Evolutionary conservation across 2,797 vertebrate species (phyloP).

Genomic region (Pterois miles): DNA sequence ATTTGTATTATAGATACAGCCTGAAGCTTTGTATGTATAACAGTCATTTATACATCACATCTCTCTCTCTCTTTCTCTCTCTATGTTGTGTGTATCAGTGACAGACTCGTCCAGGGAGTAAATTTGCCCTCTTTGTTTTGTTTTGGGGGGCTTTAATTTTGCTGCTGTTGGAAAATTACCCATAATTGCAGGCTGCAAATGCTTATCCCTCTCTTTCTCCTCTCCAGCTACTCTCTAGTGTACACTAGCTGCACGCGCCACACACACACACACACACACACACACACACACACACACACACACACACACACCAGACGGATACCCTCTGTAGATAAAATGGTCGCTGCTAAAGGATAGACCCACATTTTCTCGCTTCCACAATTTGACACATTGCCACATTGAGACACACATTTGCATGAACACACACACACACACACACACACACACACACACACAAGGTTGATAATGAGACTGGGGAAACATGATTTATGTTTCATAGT

Average conservation of each 20-base stretch:
- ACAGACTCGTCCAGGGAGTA: constrained; percentile 77
- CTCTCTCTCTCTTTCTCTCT: constrained; percentile 8
- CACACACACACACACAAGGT: constrained; percentile 38
- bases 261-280: constrained; percentile 27
- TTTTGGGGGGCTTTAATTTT: constrained; percentile 86
- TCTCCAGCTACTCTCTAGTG: constrained; percentile 67
- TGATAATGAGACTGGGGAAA: constrained; percentile 72
- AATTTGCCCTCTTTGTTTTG: constrained; percentile 82
- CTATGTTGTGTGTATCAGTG: constrained; percentile 64
- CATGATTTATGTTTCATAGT: constrained; percentile 78
- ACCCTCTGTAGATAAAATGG: constrained; percentile 62
- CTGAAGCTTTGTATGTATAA: constrained; percentile 37
- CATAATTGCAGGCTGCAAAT: constrained; percentile 86
- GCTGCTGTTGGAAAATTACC: constrained; percentile 87
- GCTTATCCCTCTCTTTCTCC: constrained; percentile 78
- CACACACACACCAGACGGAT: constrained; percentile 35
- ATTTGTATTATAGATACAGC: constrained; percentile 67
- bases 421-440: constrained; percentile 27
- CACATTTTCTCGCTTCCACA: constrained; percentile 65
- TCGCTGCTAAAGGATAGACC: constrained; percentile 59
- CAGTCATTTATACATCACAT: too few species aligned
- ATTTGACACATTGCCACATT: constrained; percentile 24
- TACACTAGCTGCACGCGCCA: constrained; percentile 46
- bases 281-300: constrained; percentile 20
- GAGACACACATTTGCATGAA: constrained; percentile 14